A percentile compares a stretch with the other conserved stretches of the same genome.
These are phyloP conservation scores for Epizoanthus stellaris DNA, from an alignment of 92 coral and sea anemone genomes.

Conservation along the genomic window DNA sequence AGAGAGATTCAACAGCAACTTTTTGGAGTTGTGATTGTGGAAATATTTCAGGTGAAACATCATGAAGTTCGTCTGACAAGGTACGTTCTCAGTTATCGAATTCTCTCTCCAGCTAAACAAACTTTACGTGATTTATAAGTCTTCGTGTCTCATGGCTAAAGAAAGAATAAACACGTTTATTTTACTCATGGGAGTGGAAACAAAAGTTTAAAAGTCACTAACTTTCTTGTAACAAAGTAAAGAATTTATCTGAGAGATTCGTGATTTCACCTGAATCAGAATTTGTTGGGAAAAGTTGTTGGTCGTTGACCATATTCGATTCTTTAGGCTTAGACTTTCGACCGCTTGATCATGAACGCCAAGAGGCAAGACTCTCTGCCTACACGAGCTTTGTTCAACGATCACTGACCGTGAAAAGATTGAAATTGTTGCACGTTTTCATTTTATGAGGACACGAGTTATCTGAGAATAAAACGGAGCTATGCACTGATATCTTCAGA, in stretches of 20 bases:
- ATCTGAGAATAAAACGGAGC: neutral
- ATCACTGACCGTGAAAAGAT: constrained; percentile 35
- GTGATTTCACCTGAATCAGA: neutral
- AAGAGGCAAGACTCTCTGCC: neutral
- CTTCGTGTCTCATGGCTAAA: neutral
- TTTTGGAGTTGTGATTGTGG: constrained; percentile 6
- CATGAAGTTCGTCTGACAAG: constrained; percentile 15
- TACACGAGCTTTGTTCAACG: neutral
- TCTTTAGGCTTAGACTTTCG: neutral
- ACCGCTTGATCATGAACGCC: neutral
- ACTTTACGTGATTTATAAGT: constrained; percentile 18
- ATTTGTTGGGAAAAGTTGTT: too few relatives aligned
- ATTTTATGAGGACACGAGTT: neutral
- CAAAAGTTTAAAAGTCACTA: neutral
- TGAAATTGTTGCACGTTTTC: constrained; percentile 37
- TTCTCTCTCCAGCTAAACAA: neutral
- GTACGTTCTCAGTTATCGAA: neutral
- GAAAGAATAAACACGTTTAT: constrained; percentile 9
- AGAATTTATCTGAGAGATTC: neutral
- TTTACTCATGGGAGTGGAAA: constrained; percentile 30
- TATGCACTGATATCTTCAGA: neutral
- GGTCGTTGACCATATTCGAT: too few relatives aligned
- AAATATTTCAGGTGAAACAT: neutral
- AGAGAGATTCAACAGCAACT: neutral
- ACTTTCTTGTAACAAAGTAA: constrained; percentile 11